Evolutionary conservation across 2,888 invertebrate species (phyloP).

Genomic region (Xanthorhoe designata): DNA sequence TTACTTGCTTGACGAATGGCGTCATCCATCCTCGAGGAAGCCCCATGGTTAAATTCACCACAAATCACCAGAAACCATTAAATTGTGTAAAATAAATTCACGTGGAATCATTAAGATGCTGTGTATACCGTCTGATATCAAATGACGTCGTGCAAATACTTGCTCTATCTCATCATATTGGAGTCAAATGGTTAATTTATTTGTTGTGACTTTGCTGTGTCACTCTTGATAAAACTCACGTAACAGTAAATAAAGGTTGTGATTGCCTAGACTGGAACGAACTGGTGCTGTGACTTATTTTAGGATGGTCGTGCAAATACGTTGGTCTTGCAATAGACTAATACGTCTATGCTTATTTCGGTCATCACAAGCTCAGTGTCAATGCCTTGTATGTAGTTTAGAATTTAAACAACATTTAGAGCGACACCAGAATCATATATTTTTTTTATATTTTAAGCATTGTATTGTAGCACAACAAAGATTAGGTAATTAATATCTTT

Average conservation of each 20-base stretch:
- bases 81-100: neutral
- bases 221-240: neutral
- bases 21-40: conserved; percentile 16
- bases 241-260: neutral
- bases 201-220: neutral
- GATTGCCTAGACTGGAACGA: neutral
- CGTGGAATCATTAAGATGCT: neutral
- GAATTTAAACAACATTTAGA: too few species aligned
- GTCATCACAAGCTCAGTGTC: too few species aligned
- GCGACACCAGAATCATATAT: too few species aligned
- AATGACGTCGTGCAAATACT: conserved; percentile 6
- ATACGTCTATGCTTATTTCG: too few species aligned
- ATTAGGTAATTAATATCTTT: too few species aligned
- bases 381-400: too few species aligned
- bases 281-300: too few species aligned
- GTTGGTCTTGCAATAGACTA: too few species aligned
- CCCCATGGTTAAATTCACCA: conserved; percentile 19
- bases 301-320: too few species aligned
- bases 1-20: conserved; percentile 35
- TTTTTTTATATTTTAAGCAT: too few species aligned
- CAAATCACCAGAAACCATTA: neutral
- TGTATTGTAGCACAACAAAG: too few species aligned
- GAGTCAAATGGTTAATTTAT: conserved; percentile 14
- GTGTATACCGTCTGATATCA: conserved; percentile 10
- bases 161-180: conserved; percentile 13